Evolutionary conservation across 2,113 vertebrate genomes (phyloP).

Genomic region (Manacus vitellinus): DNA sequence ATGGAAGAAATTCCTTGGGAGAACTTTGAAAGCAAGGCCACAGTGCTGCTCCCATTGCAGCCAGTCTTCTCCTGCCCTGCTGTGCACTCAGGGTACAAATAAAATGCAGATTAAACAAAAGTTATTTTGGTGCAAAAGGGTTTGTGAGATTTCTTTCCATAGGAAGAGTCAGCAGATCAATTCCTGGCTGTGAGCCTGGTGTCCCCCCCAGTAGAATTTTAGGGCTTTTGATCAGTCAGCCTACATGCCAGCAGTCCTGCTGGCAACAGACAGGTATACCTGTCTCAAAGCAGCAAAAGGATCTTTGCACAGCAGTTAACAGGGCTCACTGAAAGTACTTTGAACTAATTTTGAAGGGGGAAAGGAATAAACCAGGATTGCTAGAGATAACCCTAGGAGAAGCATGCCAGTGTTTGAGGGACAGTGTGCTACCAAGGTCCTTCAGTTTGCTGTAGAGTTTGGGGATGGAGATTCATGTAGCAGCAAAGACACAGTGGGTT

Average conservation of each 20-base stretch:
- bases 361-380: not conserved
- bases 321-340: not conserved
- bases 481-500: not conserved
- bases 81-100: not conserved
- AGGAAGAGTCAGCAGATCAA: not conserved
- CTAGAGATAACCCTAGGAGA: not conserved
- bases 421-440: not conserved
- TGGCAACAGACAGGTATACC: not conserved
- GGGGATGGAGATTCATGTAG: not conserved
- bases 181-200: not conserved
- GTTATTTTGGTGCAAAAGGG: not conserved
- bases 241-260: not conserved
- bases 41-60: not conserved
- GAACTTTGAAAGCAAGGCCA: not conserved
- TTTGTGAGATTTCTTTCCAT: not conserved
- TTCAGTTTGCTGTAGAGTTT: not conserved
- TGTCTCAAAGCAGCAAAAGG: not conserved
- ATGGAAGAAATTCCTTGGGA: not conserved
- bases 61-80: not conserved
- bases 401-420: not conserved
- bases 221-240: not conserved
- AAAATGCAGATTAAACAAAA: not conserved
- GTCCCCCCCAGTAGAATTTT: not conserved
- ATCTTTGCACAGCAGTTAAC: not conserved
- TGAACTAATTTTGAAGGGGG: not conserved